These are phyloP conservation scores for Sebastes cheni DNA, from an alignment of 2,797 vertebrate genomes.

Conservation along the genomic window DNA sequence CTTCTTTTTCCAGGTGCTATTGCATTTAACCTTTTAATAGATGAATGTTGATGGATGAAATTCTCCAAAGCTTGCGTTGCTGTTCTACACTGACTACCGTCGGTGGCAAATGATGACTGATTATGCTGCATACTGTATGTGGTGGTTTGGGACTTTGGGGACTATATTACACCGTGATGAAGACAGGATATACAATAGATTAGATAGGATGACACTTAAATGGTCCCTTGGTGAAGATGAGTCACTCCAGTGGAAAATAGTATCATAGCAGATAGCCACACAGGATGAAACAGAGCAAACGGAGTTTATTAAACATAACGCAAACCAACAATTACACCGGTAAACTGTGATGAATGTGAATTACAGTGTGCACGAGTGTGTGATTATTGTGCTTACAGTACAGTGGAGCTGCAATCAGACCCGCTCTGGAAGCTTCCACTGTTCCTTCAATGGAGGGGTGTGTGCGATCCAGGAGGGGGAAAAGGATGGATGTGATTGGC, in stretches of 20 bases:
- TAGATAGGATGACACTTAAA: conserved; percentile 26
- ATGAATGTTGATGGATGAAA: background rate
- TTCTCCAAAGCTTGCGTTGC: background rate
- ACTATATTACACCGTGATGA: background rate
- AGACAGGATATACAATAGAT: conserved; percentile 24
- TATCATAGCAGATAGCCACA: background rate
- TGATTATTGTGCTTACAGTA: conserved; percentile 45
- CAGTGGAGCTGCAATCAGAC: conserved; percentile 42
- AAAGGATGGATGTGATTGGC: conserved; percentile 40
- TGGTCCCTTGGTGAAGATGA: background rate
- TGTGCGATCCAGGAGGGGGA: conserved; percentile 16
- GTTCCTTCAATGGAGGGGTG: conserved; percentile 51
- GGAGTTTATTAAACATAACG: conserved; percentile 43
- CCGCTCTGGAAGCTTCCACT: conserved; percentile 52
- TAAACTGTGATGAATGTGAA: conserved; percentile 42
- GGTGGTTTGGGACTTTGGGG: background rate
- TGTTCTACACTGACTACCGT: background rate
- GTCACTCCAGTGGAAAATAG: conserved; percentile 11
- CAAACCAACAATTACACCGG: conserved; percentile 35
- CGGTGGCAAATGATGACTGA: conserved; percentile 1
- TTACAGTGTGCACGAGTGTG: conserved; percentile 24
- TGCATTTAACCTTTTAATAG: background rate
- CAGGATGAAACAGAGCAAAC: conserved; percentile 6
- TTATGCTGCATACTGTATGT: background rate
- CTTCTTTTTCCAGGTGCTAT: background rate